Percentiles rank a stretch among this genome's conserved stretches.
Conservation (phyloP, 30 jellyfish, hydroid and myxozoan species). For the Aurelia coerulea region DNA sequence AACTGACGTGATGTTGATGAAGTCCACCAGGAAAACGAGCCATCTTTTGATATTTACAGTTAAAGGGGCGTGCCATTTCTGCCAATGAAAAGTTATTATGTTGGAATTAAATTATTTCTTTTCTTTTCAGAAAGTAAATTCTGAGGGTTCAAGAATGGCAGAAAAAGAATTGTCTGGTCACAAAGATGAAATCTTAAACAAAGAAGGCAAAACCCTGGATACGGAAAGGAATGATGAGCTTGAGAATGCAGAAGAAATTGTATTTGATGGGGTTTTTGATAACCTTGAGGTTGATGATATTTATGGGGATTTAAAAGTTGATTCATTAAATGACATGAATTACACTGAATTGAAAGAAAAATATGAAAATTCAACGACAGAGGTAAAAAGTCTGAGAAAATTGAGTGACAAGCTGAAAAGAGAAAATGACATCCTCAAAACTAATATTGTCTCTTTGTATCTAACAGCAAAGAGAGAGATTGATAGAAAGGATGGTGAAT, state of each 20-base stretch:
- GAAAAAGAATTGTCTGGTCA: too few species aligned
- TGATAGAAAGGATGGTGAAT: slow-evolving; percentile 45
- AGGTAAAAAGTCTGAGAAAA: slow-evolving; percentile 18
- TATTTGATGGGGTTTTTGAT: slow-evolving; percentile 25
- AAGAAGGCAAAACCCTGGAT: too few species aligned
- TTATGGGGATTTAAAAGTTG: slow-evolving; percentile 48
- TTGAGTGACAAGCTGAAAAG: slow-evolving; percentile 23
- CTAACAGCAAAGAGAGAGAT: slow-evolving; percentile 65
- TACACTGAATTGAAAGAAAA: slow-evolving; percentile 37
- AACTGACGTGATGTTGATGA: too few species aligned
- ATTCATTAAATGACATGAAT: slow-evolving; percentile 46
- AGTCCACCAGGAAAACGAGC: too few species aligned
- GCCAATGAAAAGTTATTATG: too few species aligned
- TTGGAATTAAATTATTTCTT: too few species aligned
- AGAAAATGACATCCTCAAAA: slow-evolving; percentile 60
- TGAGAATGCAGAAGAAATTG: neutral
- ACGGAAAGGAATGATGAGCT: neutral
- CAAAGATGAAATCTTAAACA: too few species aligned
- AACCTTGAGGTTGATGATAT: slow-evolving; percentile 41
- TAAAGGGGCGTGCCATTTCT: too few species aligned
- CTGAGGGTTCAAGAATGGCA: too few species aligned
- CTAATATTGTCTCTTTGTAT: slow-evolving; percentile 51
- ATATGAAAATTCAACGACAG: slow-evolving; percentile 6
- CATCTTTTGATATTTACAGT: too few species aligned
- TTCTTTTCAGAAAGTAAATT: too few species aligned